phyloP scores from a whole-genome alignment of 1,140 invertebrate genomes.

The Spodoptera litura region DNA sequence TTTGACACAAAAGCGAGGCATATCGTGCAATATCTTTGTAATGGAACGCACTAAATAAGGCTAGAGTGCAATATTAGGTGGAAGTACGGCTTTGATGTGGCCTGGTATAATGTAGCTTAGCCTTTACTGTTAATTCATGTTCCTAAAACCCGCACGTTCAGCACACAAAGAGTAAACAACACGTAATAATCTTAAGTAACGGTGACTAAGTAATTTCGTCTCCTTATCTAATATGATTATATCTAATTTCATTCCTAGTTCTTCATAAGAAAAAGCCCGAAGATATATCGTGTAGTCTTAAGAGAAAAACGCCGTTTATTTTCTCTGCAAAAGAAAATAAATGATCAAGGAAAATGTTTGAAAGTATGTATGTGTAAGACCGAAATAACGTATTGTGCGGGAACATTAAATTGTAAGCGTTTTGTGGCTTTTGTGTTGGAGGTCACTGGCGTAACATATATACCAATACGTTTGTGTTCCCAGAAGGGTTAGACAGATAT shows the following conservation, averaged over 20 bases:
- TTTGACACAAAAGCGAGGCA: too few species aligned
- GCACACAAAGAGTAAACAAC: constrained; percentile 8
- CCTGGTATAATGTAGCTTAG: not conserved
- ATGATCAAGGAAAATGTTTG: constrained; percentile 30
- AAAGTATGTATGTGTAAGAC: not conserved
- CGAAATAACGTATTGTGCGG: constrained; percentile 14
- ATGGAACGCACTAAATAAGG: too few species aligned
- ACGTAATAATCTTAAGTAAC: constrained; percentile 12
- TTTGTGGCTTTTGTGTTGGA: not conserved
- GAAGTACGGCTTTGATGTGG: not conserved
- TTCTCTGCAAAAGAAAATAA: constrained; percentile 27
- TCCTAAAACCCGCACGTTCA: not conserved
- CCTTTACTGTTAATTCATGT: not conserved
- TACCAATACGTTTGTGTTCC: not conserved
- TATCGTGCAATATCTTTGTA: too few species aligned
- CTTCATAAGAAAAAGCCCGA: constrained; percentile 9
- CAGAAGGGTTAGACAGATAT: not conserved
- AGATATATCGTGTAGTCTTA: constrained; percentile 18
- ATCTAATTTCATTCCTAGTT: constrained; percentile 26
- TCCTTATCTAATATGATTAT: constrained; percentile 26
- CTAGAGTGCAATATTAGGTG: not conserved
- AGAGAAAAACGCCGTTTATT: constrained; percentile 24
- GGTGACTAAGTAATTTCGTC: not conserved
- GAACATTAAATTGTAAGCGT: constrained; percentile 11
- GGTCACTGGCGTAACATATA: too few species aligned